Base-by-base conservation (phyloP, 23 tunicate species). In the Ascidia mentula region DNA sequence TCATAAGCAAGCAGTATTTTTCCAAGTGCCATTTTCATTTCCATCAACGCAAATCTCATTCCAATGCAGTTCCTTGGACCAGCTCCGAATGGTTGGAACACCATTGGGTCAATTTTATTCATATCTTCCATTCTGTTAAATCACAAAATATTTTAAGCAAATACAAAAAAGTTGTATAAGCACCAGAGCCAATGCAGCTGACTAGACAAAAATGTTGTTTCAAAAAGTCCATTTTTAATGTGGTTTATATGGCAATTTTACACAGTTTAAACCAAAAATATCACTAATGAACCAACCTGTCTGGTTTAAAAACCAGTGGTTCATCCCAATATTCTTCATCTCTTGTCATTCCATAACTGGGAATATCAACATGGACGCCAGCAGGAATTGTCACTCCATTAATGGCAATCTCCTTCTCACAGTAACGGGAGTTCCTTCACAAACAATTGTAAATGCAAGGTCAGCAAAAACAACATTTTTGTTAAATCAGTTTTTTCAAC, bases 291-390 rank as follows among this genome's bases (percentile, higher is more conserved):
- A 77, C 69, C 36, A 53, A 91, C 97, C 97, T 77, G 18, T 91
- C 97, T 22, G 97, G 97, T 42, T 82, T 86, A 39, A 77, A 91
- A 37, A 72, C 46, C 36, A 61, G 73, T 1, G 97, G 97, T 72
- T 91, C 91, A 28, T 86, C 91, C 97, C 97, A 91, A 45, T 86
- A 91, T 65, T 86, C 88, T 39, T 78, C 83, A 82, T 86, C 91
- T 34, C 79, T 85, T 20, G 78, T 59, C 53, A 91, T 7, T 15
- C 84, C 97, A 46, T 46, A 86, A 18, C 6, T 37, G 15, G 97
- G 97, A 72, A 91, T 39, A 0, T 77, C 71, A 36, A 91, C 78
- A 22, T 32, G 40, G 9, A 42, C 32, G 53, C 87, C 88, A 32
- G 75, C 70, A 24, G 88, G 91, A 72, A 91, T 79, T 13, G 77